Percentiles rank a stretch among this genome's conserved stretches.
Evolutionary conservation across 2,113 vertebrate genomes (phyloP).

Genomic region (Circaetus gallicus): DNA sequence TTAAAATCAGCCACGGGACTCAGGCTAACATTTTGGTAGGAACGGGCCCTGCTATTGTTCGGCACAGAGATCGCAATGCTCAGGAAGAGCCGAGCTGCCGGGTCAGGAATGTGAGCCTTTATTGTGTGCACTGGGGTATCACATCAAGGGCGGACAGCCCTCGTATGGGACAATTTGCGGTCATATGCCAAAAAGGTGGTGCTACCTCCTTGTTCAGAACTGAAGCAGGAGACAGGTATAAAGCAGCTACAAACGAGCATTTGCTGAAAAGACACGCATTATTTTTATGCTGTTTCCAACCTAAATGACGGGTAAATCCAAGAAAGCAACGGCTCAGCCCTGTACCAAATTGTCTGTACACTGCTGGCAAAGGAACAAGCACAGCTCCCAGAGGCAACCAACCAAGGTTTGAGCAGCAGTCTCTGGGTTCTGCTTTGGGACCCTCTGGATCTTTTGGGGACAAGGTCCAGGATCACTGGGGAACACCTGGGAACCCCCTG

Average conservation of each 20-base stretch:
- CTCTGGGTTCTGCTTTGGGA: background rate
- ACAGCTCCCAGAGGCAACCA: background rate
- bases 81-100: background rate
- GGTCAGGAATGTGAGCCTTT: background rate
- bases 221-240: background rate
- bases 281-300: background rate
- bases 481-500: background rate
- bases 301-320: background rate
- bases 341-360: background rate
- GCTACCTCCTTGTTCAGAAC: background rate
- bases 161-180: rapidly evolving
- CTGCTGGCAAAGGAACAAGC: rapidly evolving
- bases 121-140: background rate
- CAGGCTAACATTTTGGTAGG: background rate
- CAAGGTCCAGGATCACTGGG: no score
- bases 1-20: background rate
- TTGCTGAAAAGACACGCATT: background rate
- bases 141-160: background rate
- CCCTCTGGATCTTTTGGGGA: background rate
- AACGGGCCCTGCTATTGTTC: background rate
- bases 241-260: rapidly evolving
- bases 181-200: rapidly evolving
- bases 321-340: background rate
- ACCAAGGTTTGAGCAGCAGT: background rate
- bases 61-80: background rate